Base-by-base conservation (phyloP, 37 sponge, comb jelly and placozoan genomes). In the Halichondria panicea region DNA sequence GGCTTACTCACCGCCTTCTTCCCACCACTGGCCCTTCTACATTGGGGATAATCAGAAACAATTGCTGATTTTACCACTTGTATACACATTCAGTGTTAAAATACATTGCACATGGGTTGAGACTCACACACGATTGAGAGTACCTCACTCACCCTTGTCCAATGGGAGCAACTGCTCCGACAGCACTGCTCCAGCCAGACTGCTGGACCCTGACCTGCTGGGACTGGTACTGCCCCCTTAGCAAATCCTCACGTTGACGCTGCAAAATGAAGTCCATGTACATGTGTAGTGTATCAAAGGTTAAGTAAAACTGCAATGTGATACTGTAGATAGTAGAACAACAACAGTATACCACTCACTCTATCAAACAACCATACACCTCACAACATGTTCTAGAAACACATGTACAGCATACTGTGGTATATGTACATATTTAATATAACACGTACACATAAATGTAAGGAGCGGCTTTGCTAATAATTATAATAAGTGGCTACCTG, bases 191-290 rank as follows among this genome's bases (percentile, higher is more conserved):
- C n/a, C n/a, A n/a, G n/a, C n/a, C n/a, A n/a, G n/a, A n/a, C 18
- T 66, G 67, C 24, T 66, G 67, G 3, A 18, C 11, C 43, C 53
- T 46, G 35, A 30, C 11, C 53, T 46, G 50, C 24, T 70, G 60
- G n/a, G n/a, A n/a, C 74, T n/a, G 18, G 1, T 64, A 39, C 30
- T 70, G 60, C 39, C 27, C 6, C 27, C 61, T 73, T 61, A 73
- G 22, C 42, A 21, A 0, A 25, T 73, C 60, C 60, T 73, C 74
- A 22, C 42, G 61, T 30, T 59, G 54, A 38, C 59, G 74, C 74
- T 73, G 18, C 43, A 83, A n/a, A 50, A n/a, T 40, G 21, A 64
- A 31, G 4, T 50, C 37, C 52, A 48, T 18, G 15, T 48, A 48
- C 52, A 18, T 18, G 15, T 18, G 52, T 11, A 48, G 15, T 48